phyloP scores from a whole-genome alignment of 2,113 vertebrate genomes.

The Ia io region DNA sequence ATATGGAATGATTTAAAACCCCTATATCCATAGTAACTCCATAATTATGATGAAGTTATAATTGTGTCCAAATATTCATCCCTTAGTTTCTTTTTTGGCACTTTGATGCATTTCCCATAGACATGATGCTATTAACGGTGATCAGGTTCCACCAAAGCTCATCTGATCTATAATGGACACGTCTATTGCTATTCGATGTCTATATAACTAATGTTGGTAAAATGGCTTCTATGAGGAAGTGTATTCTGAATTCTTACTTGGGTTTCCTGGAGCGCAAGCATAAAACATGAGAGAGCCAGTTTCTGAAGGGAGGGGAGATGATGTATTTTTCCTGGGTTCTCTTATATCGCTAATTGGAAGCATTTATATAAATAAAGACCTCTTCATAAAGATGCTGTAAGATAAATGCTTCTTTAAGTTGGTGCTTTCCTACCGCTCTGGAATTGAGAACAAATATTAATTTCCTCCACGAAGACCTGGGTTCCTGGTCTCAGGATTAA shows the following conservation, averaged over 20 bases:
- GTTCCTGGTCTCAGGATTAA: not conserved
- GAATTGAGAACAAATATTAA: not conserved
- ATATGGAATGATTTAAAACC: not conserved
- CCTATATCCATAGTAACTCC: not conserved
- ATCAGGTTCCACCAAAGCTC: not conserved
- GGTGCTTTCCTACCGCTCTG: not conserved
- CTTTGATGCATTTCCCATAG: not conserved
- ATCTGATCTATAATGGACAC: not conserved
- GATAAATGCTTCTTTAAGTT: not conserved
- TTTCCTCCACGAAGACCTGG: not conserved
- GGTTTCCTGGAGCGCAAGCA: not conserved
- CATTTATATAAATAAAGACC: not conserved
- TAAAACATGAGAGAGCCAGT: not conserved
- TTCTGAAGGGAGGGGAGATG: not conserved
- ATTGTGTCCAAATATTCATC: not conserved
- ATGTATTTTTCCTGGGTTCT: not conserved
- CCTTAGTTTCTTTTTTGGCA: not conserved
- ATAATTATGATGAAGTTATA: not conserved
- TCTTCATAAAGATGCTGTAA: not conserved
- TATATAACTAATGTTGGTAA: not conserved
- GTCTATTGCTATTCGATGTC: not conserved
- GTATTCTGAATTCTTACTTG: not conserved
- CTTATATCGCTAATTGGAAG: not conserved
- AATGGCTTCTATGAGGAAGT: not conserved
- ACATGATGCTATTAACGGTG: not conserved